Conservation (phyloP, 2,113 vertebrate genomes). For the Anser brachyrhynchus region DNA sequence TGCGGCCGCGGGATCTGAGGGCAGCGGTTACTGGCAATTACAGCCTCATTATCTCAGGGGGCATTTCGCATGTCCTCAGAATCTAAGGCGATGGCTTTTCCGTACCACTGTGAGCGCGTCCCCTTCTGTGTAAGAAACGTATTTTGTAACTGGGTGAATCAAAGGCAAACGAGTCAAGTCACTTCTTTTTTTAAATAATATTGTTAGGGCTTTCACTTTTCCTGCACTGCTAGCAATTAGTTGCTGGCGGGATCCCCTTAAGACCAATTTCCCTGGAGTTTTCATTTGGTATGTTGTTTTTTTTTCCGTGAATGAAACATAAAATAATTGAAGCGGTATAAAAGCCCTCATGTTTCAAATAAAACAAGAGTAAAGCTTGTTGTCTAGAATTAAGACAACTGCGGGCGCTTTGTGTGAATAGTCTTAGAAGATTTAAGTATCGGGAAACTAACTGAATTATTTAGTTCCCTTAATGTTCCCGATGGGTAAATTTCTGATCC, state of each 20-base stretch:
- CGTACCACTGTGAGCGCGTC: not conserved
- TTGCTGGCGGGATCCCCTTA: not conserved
- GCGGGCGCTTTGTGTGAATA: not conserved
- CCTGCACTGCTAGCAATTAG: not conserved
- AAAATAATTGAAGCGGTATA: not conserved
- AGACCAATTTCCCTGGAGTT: not conserved
- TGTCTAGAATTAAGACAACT: not conserved
- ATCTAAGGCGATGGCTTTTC: not conserved
- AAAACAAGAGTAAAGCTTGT: not conserved
- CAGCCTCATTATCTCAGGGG: not conserved
- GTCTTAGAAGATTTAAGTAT: not conserved
- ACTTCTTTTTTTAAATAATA: accelerated
- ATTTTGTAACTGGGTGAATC: not conserved
- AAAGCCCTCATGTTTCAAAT: not conserved
- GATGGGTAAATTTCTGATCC: not conserved
- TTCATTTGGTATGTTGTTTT: not conserved
- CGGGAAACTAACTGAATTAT: not conserved
- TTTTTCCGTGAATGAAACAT: not conserved
- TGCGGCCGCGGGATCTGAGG: not conserved
- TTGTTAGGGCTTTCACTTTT: not conserved
- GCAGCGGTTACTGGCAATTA: not conserved
- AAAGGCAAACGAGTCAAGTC: not conserved
- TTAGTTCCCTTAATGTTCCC: not conserved
- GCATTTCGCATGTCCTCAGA: not conserved
- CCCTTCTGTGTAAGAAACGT: accelerated